These are phyloP conservation scores for Gastrophryne carolinensis DNA, from an alignment of 2,797 vertebrate species.

Conservation along the genomic window DNA sequence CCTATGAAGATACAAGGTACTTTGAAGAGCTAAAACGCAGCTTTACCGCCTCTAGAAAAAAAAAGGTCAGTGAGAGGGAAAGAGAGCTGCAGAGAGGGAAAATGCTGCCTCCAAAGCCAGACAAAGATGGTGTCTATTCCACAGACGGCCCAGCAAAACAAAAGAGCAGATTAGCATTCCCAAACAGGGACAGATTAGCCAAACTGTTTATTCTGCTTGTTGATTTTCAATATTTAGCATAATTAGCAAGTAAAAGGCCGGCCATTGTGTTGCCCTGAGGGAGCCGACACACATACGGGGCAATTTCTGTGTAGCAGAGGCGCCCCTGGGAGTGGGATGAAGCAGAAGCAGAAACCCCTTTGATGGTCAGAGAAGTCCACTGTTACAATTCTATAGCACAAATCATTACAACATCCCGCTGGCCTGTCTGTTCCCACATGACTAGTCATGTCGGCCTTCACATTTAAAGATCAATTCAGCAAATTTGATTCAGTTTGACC, in stretches of 20 bases:
- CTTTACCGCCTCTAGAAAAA: too few relatives aligned
- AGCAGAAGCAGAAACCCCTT: not conserved
- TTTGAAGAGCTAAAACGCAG: too few relatives aligned
- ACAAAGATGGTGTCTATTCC: constrained; percentile 34
- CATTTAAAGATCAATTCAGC: too few relatives aligned
- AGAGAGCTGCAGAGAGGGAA: constrained; percentile 43
- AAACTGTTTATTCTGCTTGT: constrained; percentile 65
- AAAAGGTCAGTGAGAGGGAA: constrained; percentile 34
- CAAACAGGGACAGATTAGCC: constrained; percentile 58
- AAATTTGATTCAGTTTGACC: too few relatives aligned
- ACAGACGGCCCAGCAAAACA: constrained; percentile 57
- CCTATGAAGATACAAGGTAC: too few relatives aligned
- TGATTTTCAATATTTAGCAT: constrained; percentile 75
- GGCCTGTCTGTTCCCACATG: not conserved
- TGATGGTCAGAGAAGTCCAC: not conserved
- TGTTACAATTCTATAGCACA: not conserved
- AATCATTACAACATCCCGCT: not conserved
- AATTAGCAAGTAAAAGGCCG: constrained; percentile 76
- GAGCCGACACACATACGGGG: constrained; percentile 34
- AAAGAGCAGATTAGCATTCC: constrained; percentile 69
- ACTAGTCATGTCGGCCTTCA: too few relatives aligned
- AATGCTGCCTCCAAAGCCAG: constrained; percentile 21
- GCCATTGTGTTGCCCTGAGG: constrained; percentile 34
- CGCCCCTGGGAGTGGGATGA: constrained; percentile 3
- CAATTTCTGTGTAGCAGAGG: constrained; percentile 27